Base-by-base conservation (phyloP, 2,888 invertebrate genomes). In the Drosophila quinaria region DNA sequence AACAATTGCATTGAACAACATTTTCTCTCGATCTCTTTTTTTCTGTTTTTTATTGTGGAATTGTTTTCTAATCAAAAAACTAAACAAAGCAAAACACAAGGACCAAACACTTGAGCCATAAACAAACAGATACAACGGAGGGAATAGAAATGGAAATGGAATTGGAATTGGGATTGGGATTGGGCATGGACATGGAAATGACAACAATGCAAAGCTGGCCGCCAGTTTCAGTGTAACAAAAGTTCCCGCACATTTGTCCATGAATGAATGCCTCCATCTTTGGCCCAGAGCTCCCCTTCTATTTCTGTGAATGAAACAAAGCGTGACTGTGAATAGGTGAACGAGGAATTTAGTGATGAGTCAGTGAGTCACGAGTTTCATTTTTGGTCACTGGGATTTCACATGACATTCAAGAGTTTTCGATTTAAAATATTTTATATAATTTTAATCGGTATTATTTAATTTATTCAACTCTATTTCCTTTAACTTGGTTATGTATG, bases 31-130 rank as follows among this genome's bases (percentile, higher is more conserved):
- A 19, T 55, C 33, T 44, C 15, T 39, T 25, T 42, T 29, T 9
- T 22, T 41, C 35, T 41, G 17, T 55, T 39, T 51, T 31, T 31
- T 42, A 11, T 5, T 54, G 60, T 56, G 60, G 50, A 72, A 75
- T 78, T 81, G 81, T 85, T 85, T 84, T 82, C 87, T 72, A 80
- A 84, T 84, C 86, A 84, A 85, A 85, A 80, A 68, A 79, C 70
- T 70, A 81, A 84, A 75, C 79, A 82, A 82, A 66, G 60, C 71
- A 74, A 77, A 80, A 80, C 74, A 80, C 63, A 70, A 82, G 76
- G 67, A 67, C 69, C 79, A 81, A 83, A 73, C 80, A 85, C 88
- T 87, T 85, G 80, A 81, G 68, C 71, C 82, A 78, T 80, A 78
- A 81, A 75, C 78, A 87, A 84, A 84, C 84, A 81, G 70, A 65